phyloP scores from a whole-genome alignment of 2,888 invertebrate genomes.

The Branchellion lobata region DNA sequence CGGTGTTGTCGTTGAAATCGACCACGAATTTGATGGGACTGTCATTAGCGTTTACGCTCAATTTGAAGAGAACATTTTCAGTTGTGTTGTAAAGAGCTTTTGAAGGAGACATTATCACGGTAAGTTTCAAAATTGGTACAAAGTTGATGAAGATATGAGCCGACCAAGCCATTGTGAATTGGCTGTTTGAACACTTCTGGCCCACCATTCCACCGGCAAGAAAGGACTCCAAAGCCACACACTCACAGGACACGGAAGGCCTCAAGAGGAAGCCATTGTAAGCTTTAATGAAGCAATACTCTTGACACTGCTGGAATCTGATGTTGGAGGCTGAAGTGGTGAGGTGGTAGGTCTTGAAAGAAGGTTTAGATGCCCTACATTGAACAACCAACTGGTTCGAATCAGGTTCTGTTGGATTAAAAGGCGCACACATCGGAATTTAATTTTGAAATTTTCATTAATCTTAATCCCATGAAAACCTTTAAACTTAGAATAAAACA shows the following conservation, averaged over 20 bases:
- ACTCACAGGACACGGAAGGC: conserved; percentile 20
- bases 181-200: not conserved
- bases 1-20: conserved; percentile 56
- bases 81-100: conserved; percentile 54
- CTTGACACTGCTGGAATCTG: not conserved
- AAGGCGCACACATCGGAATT: not conserved
- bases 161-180: conserved; percentile 41
- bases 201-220: not conserved
- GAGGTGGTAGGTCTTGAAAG: not conserved
- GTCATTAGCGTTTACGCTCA: conserved; percentile 51
- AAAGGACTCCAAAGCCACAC: not conserved
- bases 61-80: conserved; percentile 55
- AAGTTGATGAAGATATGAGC: conserved; percentile 12
- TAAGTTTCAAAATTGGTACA: conserved; percentile 37
- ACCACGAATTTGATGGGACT: conserved; percentile 53
- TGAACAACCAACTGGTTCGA: conserved; percentile 13
- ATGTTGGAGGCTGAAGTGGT: not conserved
- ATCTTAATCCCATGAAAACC: no score
- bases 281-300: not conserved
- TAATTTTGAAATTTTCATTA: not conserved
- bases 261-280: conserved; percentile 15
- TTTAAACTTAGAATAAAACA: not conserved
- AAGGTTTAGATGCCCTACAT: conserved; percentile 16
- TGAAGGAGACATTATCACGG: conserved; percentile 32
- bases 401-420: not conserved